phyloP scores from a whole-genome alignment of 2,113 vertebrate genomes.

The Anarhynchus alexandrinus region DNA sequence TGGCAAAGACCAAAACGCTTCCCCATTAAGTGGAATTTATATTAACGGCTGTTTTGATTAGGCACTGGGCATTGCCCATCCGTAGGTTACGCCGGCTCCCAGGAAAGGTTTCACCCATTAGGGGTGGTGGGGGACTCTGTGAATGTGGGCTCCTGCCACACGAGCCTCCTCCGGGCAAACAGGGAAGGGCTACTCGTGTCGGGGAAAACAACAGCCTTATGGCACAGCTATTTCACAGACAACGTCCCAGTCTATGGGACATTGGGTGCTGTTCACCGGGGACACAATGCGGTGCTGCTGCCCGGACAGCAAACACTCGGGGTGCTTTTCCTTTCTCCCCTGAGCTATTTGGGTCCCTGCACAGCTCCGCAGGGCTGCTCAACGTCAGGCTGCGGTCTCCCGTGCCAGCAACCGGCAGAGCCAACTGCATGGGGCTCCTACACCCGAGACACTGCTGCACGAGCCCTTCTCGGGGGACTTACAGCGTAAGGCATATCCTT shows the following conservation, averaged over 20 bases:
- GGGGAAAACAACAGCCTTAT: fast-evolving
- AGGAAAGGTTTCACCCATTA: background rate
- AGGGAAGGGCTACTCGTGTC: fast-evolving
- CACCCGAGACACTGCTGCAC: fast-evolving
- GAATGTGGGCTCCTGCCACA: background rate
- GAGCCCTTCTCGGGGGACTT: background rate
- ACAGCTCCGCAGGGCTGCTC: background rate
- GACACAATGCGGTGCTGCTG: too few species aligned
- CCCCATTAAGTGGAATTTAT: slow-evolving; percentile 8
- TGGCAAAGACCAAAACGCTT: slow-evolving; percentile 25
- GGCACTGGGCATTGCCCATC: background rate
- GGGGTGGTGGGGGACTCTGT: background rate
- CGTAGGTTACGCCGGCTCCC: background rate
- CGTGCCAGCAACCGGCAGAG: fast-evolving
- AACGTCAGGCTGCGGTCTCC: fast-evolving
- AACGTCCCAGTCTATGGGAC: fast-evolving
- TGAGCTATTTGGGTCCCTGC: fast-evolving
- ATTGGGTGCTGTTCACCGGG: fast-evolving
- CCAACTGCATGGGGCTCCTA: fast-evolving
- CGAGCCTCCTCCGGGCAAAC: fast-evolving
- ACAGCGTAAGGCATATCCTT: background rate
- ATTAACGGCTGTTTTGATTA: background rate
- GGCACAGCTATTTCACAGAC: background rate
- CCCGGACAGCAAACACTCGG: fast-evolving
- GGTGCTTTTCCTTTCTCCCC: background rate